A percentile compares a stretch with the other conserved stretches of the same genome.
These are phyloP conservation scores for Verasper variegatus DNA, from an alignment of 2,113 vertebrate species.

Conservation along the genomic window DNA sequence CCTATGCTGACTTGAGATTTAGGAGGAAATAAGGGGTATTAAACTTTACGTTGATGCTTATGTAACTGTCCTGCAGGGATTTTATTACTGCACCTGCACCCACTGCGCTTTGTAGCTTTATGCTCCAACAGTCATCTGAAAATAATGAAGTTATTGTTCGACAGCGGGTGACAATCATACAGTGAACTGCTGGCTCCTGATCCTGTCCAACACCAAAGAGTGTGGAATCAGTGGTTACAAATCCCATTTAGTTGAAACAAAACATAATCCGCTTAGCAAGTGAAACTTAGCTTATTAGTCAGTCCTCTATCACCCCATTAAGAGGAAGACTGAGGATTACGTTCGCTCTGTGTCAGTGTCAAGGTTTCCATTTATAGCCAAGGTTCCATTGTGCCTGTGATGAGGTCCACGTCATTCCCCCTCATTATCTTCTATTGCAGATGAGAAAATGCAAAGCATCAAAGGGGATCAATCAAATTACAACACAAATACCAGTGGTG, in stretches of 20 bases:
- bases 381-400: slow-evolving; percentile 16
- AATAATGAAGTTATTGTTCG: slow-evolving; percentile 52
- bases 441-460: slow-evolving; percentile 8
- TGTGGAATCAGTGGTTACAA: slow-evolving; percentile 45
- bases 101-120: neutral
- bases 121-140: slow-evolving; percentile 24
- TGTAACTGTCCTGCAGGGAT: neutral
- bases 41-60: slow-evolving; percentile 5
- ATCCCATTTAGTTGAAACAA: slow-evolving; percentile 73
- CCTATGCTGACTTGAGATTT: neutral
- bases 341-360: slow-evolving; percentile 55
- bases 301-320: slow-evolving; percentile 58
- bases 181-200: slow-evolving; percentile 52
- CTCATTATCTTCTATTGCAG: slow-evolving; percentile 7
- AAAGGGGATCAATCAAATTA: neutral
- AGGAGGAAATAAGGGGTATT: neutral
- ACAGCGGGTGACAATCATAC: slow-evolving; percentile 45
- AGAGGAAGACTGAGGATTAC: slow-evolving; percentile 59
- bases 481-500: neutral
- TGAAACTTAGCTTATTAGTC: slow-evolving; percentile 64
- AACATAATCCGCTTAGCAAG: slow-evolving; percentile 73
- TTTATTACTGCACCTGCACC: neutral
- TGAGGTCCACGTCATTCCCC: slow-evolving; percentile 24
- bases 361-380: slow-evolving; percentile 23
- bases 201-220: slow-evolving; percentile 50